A percentile compares a stretch with the other conserved stretches of the same genome.
Conservation (phyloP, 2,888 invertebrate genomes). For the Diarsia dahlii region DNA sequence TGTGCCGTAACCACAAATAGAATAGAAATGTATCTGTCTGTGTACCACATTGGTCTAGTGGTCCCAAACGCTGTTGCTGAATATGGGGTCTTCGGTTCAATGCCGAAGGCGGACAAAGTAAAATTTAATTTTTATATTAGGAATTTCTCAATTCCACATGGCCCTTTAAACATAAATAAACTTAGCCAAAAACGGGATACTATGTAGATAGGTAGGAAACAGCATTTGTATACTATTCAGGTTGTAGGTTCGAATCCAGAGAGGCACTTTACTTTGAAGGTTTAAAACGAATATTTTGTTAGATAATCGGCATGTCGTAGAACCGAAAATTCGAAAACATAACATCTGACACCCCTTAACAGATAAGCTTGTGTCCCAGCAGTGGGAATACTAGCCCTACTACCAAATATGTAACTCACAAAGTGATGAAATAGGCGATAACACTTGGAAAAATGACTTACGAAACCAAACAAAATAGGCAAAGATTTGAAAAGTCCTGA, state of each 20-base stretch:
- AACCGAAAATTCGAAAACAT: background rate
- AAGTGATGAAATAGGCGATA: background rate
- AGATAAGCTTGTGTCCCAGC: background rate
- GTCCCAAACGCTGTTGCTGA: background rate
- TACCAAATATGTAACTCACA: background rate
- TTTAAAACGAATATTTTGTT: background rate
- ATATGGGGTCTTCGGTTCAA: background rate
- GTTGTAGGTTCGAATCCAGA: background rate
- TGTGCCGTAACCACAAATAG: slow-evolving; percentile 33
- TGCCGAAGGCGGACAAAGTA: background rate
- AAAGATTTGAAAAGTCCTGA: slow-evolving; percentile 9
- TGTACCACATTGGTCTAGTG: background rate
- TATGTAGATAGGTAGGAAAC: too few species aligned
- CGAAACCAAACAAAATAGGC: background rate
- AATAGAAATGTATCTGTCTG: slow-evolving; percentile 3
- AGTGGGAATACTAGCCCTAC: background rate
- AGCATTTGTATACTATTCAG: too few species aligned
- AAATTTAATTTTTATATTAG: background rate
- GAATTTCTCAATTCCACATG: background rate
- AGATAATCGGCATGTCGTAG: background rate
- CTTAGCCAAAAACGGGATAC: background rate
- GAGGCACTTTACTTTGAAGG: background rate
- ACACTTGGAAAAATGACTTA: background rate
- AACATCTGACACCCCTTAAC: background rate
- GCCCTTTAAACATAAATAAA: background rate